Conservation (phyloP, 2,888 invertebrate genomes). For the Griposia aprilina region DNA sequence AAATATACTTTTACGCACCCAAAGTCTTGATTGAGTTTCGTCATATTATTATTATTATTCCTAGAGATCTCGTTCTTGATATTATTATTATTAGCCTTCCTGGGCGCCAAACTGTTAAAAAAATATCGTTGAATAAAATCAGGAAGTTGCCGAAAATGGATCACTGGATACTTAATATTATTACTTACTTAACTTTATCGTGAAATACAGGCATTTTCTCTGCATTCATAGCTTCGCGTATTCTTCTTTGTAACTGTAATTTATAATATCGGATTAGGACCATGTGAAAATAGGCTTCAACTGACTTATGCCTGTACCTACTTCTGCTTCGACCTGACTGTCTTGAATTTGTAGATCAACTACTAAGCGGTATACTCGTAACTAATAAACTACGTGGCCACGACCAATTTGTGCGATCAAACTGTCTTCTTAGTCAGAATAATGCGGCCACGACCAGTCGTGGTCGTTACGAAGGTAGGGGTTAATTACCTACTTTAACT, state of each 20-base stretch:
- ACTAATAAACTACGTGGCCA: background rate
- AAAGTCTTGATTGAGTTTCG: slow-evolving; percentile 64
- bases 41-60: slow-evolving; percentile 45
- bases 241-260: slow-evolving; percentile 83
- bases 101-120: slow-evolving; percentile 58
- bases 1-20: slow-evolving; percentile 58
- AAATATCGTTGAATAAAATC: background rate
- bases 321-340: background rate
- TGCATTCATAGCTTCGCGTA: slow-evolving; percentile 74
- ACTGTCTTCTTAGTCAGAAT: background rate
- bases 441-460: background rate
- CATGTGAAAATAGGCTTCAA: background rate
- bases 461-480: background rate
- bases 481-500: background rate
- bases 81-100: slow-evolving; percentile 57
- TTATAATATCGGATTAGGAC: background rate
- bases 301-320: background rate
- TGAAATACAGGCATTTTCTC: slow-evolving; percentile 68
- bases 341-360: background rate
- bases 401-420: background rate
- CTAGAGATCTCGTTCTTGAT: slow-evolving; percentile 66
- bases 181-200: slow-evolving; percentile 70
- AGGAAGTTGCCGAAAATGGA: background rate
- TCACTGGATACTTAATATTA: no score
- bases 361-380: background rate